Base-by-base conservation (phyloP, 2,797 vertebrate genomes). In the Scomberomorus guttatus region DNA sequence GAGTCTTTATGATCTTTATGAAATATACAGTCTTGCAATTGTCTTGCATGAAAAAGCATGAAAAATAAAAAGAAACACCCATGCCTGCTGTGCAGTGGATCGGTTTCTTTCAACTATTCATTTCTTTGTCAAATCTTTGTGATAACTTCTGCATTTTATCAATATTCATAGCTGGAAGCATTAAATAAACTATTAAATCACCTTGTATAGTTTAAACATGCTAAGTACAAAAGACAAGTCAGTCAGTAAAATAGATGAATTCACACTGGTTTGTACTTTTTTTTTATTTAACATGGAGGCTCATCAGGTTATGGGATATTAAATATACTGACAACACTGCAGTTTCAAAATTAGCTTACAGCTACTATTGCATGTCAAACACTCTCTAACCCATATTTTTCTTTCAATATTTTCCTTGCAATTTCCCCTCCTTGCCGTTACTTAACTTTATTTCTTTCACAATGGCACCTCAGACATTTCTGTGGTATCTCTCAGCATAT, bases 401-500 rank as follows among this genome's bases (percentile, higher is more conserved):
- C 14, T 6, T 1, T 48, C 27, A 3, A 9, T 56, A 48, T 18
- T 18, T 62, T 69, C 25, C 46, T 17, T 20, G 18, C 22, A 58
- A 58, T 39, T 20, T 51, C 22, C 32, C 6, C 5, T 14, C n/a
- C 37, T n/a, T 25, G 15, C 63, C 22, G 48, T 29, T 3, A 17
- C 10, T 48, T 24, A 3, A 27, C 42, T 55, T 52, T 1, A 3
- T 2, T 25, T 65, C 12, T 56, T 65, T 18, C 46, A 46, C 4
- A 51, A 6, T 25, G 18, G 12, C 17, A 50, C 34, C 34, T 55
- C 57, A 61, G n/a, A 24, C 29, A 15, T 54, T 24, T 69, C 18
- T 61, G 37, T 70, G 39, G 27, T 70, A 24, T 56, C 44, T 50
- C 67, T 22, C 17, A 62, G 52, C 52, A 48, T 29, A 51, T 56